Evolutionary conservation across 2,888 invertebrate genomes (phyloP), one percentile per base, ranked within the genome.

Genomic region (Antheraea yamamai): DNA sequence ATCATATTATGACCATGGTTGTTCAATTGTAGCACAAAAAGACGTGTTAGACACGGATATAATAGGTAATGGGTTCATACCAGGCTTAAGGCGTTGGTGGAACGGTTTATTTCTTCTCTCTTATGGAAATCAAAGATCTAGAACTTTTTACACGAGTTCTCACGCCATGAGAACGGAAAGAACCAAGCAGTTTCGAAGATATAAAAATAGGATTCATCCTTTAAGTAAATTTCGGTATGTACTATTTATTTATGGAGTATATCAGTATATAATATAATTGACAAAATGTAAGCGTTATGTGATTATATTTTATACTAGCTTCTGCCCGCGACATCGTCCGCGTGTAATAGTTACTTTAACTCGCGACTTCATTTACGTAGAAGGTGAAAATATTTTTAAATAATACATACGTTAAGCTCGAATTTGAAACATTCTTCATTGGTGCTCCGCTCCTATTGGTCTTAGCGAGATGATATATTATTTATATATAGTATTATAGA

Each of bases 1-100:
- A n/a, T 83, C 85, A 0, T 87, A 85, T 74, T 85, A 82, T 68
- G 84, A 85, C 10, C 88, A 87, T 68, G 79, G 80, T 6, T 88
- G 87, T 73, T 75, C 79, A 4, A 79, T 87, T n/a, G 73, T 79
- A 8, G 47, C 82, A 81, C 73, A 89, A 26, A 75, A 75, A 61
- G 74, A 89, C 80, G 84, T 89, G 4, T 75, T 89, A 47, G 76
- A 85, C 4, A 80, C 81, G 0, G 85, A 85, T 55, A 81, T 88
- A 10, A 72, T 68, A 6, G 87, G 85, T 4, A 78, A 75, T 7
- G 76, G 75, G 12, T 77, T 78, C 70, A 26, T 76, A 2, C 30
- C 75, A 0, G 55, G 73, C 1, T 51, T 87, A 2, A 80, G 75
- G 75, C 80, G 87, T 6, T 85, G 85, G 85, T 89, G 88, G 88